Evolutionary conservation across 2,113 vertebrate genomes (phyloP), one percentile per base, ranked within the genome.

Genomic region (Plecotus auritus): DNA sequence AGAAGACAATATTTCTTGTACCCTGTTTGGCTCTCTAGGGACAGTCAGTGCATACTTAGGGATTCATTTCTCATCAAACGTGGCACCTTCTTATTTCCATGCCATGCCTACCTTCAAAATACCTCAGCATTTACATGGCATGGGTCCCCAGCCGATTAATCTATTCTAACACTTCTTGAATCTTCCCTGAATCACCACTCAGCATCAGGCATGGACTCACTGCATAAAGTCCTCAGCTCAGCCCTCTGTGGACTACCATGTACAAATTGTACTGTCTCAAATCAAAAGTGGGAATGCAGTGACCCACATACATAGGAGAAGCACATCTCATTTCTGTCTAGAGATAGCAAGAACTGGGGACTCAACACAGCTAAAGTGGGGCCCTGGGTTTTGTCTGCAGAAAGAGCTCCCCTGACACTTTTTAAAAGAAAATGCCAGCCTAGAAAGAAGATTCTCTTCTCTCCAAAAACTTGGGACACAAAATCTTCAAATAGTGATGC

Each of bases 361-460:
- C 9, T 23, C 73, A 26, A 20, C 9, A 37, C 2, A 28, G 23
- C 28, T 42, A 3, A 32, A 45, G 5, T 22, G 66, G 0, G 26
- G 51, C 59, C 49, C 47, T 74, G 13, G 51, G 6, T 80, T 66
- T 59, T 49, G 5, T 32, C 12, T 59, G 72, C 12, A 67, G 42
- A 45, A 89, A 11, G 45, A 37, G 18, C 22, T 30, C 73, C 2
- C 16, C 9, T 17, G 37, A 14, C 40, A 35, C 23, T 20, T 56
- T 49, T 37, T 64, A 61, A 66, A 42, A 54, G 54, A 86, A 87
- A 54, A 72, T 9, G 7, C 11, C 42, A 30, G 2, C 28, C 35
- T 90, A 2, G 20, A 32, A 87, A 90, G 74, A 87, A 77, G 77
- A 93, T 35, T 93, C 35, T 77, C n/a, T 49, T 93, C 35, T 77